These are phyloP conservation scores for Seira ritae DNA, from an alignment of 2,888 invertebrate species.

Conservation along the genomic window DNA sequence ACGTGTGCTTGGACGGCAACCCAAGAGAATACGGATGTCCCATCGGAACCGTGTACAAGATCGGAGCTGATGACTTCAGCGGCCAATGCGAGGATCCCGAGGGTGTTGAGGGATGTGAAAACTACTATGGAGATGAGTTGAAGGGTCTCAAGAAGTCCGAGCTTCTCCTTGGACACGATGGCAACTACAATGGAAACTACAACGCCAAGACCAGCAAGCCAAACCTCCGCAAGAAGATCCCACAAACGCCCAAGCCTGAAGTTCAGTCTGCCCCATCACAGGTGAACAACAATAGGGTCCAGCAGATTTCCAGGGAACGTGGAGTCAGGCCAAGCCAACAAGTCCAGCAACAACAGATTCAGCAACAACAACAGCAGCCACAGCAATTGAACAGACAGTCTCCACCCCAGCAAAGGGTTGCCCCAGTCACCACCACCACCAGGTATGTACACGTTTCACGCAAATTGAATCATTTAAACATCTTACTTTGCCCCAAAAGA, in stretches of 20 bases:
- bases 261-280: constrained; percentile 53
- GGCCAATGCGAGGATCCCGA: constrained; percentile 94
- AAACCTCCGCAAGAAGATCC: constrained; percentile 70
- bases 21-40: constrained; percentile 97
- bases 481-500: too few species aligned
- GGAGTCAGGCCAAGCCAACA: constrained; percentile 50
- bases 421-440: constrained; percentile 32
- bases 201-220: constrained; percentile 68
- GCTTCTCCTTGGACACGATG: constrained; percentile 84
- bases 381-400: constrained; percentile 38
- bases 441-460: constrained; percentile 39
- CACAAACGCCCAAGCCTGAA: constrained; percentile 57
- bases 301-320: constrained; percentile 50
- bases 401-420: constrained; percentile 29
- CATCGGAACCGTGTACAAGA: constrained; percentile 96
- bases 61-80: constrained; percentile 91
- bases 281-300: constrained; percentile 45
- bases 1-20: constrained; percentile 93
- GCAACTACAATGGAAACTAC: constrained; percentile 49
- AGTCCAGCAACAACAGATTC: too few species aligned
- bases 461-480: too few species aligned
- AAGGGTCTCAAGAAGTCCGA: constrained; percentile 97
- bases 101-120: constrained; percentile 97
- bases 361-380: constrained; percentile 42
- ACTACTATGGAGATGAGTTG: constrained; percentile 97